phyloP scores from a whole-genome alignment of 2,888 invertebrate species.

The Ellobium chinense region DNA sequence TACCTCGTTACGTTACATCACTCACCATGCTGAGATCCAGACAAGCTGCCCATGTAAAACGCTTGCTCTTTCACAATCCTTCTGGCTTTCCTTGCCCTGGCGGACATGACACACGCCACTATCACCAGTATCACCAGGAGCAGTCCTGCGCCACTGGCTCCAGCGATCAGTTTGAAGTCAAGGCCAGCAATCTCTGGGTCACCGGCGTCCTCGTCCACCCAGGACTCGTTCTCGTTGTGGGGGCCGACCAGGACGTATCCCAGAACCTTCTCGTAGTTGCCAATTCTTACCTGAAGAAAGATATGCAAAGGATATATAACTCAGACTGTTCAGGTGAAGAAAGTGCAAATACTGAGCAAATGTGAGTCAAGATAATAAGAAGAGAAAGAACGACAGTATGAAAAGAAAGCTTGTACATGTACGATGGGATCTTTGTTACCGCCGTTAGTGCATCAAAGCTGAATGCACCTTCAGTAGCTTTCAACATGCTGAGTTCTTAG shows the following conservation, averaged over 20 bases:
- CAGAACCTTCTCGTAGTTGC: not conserved
- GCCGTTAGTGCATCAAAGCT: too few relatives aligned
- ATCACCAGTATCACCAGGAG: slow-evolving; percentile 1
- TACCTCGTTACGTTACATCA: too few relatives aligned
- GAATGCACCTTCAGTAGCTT: too few relatives aligned
- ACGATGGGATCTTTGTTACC: too few relatives aligned
- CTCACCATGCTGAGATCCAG: slow-evolving; percentile 9
- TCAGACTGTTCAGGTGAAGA: not conserved
- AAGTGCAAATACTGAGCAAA: too few relatives aligned
- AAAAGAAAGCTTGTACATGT: too few relatives aligned
- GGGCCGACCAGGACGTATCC: not conserved
- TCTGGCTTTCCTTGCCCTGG: slow-evolving; percentile 3
- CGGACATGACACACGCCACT: slow-evolving; percentile 3
- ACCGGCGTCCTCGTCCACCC: not conserved
- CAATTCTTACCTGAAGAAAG: slow-evolving; percentile 8
- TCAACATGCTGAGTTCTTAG: too few relatives aligned
- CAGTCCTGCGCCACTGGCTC: not conserved
- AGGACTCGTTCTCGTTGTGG: not conserved
- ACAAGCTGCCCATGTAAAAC: slow-evolving; percentile 27
- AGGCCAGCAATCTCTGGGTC: not conserved
- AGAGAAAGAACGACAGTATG: not conserved
- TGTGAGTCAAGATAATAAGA: not conserved
- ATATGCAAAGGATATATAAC: not conserved
- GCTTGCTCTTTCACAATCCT: not conserved
- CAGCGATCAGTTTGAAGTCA: not conserved